Evolutionary conservation across 1,140 invertebrate species (phyloP).

Genomic region (Manduca sexta): DNA sequence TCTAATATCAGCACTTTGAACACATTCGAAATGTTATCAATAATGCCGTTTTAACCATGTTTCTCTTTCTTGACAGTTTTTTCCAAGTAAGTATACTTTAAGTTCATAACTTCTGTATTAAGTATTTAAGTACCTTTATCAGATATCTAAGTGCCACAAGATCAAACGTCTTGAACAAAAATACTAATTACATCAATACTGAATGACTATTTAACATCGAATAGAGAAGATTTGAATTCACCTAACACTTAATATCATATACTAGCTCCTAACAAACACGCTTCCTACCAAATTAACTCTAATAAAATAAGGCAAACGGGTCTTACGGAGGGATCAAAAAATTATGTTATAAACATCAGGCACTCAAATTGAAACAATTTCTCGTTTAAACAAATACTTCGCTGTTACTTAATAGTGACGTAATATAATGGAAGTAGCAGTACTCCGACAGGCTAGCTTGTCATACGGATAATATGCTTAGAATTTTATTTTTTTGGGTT

Average conservation of each 20-base stretch:
- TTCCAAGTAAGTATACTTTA: background rate
- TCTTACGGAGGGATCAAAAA: constrained; percentile 63
- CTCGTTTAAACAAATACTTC: constrained; percentile 28
- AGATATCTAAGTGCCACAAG: no score
- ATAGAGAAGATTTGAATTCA: constrained; percentile 32
- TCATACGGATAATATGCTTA: no score
- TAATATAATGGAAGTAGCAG: no score
- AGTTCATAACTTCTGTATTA: no score
- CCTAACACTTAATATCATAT: constrained; percentile 25
- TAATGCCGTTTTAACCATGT: constrained; percentile 7
- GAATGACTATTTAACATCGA: constrained; percentile 26
- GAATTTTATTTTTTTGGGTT: no score
- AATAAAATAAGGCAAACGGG: constrained; percentile 70
- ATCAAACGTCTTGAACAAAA: no score
- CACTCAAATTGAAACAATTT: constrained; percentile 59
- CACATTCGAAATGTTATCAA: background rate
- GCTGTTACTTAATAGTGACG: no score
- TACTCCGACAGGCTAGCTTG: no score
- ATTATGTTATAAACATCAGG: constrained; percentile 47
- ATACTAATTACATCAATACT: constrained; percentile 11
- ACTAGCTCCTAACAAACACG: constrained; percentile 39
- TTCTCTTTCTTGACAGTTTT: background rate
- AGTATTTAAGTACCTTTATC: no score
- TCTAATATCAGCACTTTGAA: no score
- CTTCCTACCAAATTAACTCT: constrained; percentile 50